These are phyloP conservation scores for Lepas anatifera DNA, from an alignment of 2,888 invertebrate genomes.

Conservation along the genomic window DNA sequence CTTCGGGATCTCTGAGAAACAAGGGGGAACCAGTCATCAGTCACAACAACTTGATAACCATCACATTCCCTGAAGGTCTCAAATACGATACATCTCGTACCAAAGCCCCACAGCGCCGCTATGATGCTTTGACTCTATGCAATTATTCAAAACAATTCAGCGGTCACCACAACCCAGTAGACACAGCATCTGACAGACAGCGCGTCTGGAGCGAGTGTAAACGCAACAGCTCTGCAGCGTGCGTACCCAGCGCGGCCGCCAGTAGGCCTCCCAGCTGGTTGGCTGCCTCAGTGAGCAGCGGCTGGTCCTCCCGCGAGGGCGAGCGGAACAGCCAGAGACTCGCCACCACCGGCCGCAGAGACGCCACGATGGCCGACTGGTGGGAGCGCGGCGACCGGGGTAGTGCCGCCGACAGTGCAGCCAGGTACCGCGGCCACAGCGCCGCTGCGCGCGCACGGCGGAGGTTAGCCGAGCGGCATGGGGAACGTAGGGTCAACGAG, in stretches of 20 bases:
- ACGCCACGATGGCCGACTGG: constrained; percentile 1
- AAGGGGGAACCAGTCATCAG: background rate
- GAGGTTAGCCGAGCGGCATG: background rate
- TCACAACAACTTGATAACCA: too few relatives aligned
- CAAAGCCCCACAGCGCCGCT: too few relatives aligned
- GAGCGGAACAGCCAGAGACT: background rate
- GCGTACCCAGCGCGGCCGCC: background rate
- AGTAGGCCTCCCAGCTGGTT: background rate
- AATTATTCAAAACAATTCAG: background rate
- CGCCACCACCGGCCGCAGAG: background rate
- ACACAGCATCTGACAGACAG: background rate
- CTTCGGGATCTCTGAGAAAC: background rate
- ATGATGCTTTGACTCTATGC: background rate
- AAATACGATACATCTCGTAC: too few relatives aligned
- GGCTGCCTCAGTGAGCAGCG: background rate
- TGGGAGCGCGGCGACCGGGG: background rate
- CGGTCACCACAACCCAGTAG: too few relatives aligned
- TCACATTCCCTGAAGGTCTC: too few relatives aligned
- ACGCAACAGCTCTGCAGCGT: too few relatives aligned
- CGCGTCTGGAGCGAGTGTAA: background rate
- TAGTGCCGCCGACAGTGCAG: background rate
- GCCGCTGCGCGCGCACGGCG: background rate
- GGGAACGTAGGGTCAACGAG: background rate
- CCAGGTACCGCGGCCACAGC: background rate
- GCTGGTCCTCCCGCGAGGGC: background rate